Evolutionary conservation across 2,113 vertebrate species (phyloP).

Genomic region (Hyaena hyaena): DNA sequence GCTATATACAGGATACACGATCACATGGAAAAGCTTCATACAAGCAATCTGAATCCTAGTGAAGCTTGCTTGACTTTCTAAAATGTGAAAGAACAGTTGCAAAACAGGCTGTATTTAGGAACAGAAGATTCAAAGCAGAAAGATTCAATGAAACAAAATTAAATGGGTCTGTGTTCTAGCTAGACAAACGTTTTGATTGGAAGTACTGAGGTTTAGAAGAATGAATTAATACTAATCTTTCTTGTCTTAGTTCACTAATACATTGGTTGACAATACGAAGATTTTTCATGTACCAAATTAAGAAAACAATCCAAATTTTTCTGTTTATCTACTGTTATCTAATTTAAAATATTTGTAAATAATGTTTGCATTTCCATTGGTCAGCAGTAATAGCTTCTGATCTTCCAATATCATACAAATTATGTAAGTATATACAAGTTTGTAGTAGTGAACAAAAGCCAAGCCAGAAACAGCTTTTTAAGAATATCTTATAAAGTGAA

Average conservation of each 20-base stretch:
- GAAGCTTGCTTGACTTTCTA: neutral
- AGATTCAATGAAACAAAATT: neutral
- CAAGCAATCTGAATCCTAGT: neutral
- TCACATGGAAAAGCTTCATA: slow-evolving; percentile 40
- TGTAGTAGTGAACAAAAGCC: neutral
- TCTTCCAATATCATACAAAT: neutral
- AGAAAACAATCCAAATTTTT: neutral
- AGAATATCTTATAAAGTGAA: neutral
- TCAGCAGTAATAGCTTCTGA: neutral
- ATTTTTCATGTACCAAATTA: neutral
- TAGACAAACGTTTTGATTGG: neutral
- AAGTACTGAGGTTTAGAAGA: neutral
- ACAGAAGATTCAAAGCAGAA: neutral
- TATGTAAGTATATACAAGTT: neutral
- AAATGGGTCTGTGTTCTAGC: neutral
- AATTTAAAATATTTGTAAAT: neutral
- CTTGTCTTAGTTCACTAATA: neutral
- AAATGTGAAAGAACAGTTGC: neutral
- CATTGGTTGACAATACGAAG: neutral
- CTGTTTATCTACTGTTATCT: neutral
- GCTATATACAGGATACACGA: neutral
- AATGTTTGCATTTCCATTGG: neutral
- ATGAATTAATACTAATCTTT: neutral
- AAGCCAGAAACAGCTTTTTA: neutral
- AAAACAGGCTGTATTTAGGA: neutral